Conservation (phyloP, 2,113 vertebrate genomes). For the Calidris pygmaea region DNA sequence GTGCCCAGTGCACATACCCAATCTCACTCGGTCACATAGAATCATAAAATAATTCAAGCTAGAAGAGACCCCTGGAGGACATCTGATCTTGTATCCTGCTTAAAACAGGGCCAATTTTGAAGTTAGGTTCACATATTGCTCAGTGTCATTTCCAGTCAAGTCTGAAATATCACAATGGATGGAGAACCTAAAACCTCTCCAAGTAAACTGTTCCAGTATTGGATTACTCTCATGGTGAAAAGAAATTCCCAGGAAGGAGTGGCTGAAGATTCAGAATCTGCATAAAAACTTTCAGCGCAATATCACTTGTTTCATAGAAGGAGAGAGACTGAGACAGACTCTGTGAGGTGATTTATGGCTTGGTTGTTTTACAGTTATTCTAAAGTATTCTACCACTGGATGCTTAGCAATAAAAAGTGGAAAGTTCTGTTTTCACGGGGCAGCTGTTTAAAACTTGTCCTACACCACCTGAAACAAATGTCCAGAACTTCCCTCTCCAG, state of each 20-base stretch:
- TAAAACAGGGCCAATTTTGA: background rate
- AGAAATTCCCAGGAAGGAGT: background rate
- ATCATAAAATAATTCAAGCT: background rate
- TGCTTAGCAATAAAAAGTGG: background rate
- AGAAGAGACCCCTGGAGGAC: background rate
- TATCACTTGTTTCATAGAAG: background rate
- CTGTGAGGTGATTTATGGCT: background rate
- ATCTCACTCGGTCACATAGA: background rate
- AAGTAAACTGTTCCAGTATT: background rate
- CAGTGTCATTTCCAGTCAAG: background rate
- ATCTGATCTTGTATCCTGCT: background rate
- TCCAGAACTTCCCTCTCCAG: background rate
- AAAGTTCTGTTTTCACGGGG: background rate
- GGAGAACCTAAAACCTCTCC: background rate
- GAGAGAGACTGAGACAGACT: background rate
- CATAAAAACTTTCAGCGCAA: background rate
- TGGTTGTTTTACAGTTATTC: background rate
- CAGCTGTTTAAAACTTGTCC: background rate
- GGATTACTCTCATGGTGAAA: background rate
- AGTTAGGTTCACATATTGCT: background rate
- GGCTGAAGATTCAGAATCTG: background rate
- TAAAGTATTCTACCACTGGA: background rate
- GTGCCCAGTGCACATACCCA: background rate
- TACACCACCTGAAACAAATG: background rate
- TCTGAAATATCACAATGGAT: background rate